Base-by-base conservation (phyloP, 2,888 invertebrate species). In the Zelleria hepariella region DNA sequence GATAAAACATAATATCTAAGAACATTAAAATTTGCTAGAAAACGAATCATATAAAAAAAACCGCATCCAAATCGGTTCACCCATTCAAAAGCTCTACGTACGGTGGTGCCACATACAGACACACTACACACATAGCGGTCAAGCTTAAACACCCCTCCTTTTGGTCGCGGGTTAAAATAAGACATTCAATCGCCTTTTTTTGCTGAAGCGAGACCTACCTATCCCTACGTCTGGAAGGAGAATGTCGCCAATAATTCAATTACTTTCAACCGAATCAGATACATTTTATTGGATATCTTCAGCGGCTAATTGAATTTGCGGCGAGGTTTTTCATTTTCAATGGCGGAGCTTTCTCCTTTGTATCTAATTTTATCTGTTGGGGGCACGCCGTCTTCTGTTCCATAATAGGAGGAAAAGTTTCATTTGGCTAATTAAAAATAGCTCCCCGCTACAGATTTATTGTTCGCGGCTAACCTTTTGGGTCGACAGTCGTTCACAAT, bases 391-490 rank as follows among this genome's bases (percentile, higher is more conserved):
- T 68, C 78, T 74, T 71, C 71, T 73, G 73, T 42, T 42, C 32
- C 15, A 80, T 77, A 77, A 79, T 81, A 84, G 83, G 80, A 78
- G 80, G 77, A 79, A 85, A 84, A 84, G 78, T 84, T 84, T 82
- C 83, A 84, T 86, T 84, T 82, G 72, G 79, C 79, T 86, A 85
- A 86, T 86, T 86, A 86, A 85, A 85, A 86, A 82, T 78, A 79
- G 75, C 79, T 74, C 75, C 78, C 77, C 77, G 32, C 15, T 78
- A 73, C 73, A 74, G 79, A 82, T 84, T 83, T 80, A 81, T 82
- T 74, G 75, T 74, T 74, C 72, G 73, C 77, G 75, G 74, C 72
- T 72, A 78, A 77, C 77, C 74, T 78, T 68, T 69, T 69, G 10
- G 68, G 70, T 72, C 67, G 69, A 63, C 68, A 64, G 68, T 71